Evolutionary conservation across 2,113 vertebrate genomes (phyloP).

Genomic region (Ondatra zibethicus): DNA sequence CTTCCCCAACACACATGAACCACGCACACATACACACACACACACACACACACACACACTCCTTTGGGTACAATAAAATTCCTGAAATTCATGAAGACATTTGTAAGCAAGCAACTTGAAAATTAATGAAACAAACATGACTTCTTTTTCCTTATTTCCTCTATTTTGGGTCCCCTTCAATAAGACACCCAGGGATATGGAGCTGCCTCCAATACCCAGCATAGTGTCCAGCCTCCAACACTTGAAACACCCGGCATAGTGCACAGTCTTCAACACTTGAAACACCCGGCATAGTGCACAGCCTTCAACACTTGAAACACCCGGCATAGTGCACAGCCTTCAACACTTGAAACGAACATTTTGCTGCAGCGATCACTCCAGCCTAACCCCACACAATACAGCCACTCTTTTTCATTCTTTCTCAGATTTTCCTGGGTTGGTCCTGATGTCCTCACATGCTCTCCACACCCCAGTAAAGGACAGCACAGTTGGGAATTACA

Average conservation of each 20-base stretch:
- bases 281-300: background rate
- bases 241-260: no score
- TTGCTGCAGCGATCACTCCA: background rate
- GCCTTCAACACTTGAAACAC: background rate
- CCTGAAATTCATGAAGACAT: slow-evolving; percentile 17
- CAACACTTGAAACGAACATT: background rate
- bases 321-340: background rate
- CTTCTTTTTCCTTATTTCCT: background rate
- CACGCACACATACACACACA: background rate
- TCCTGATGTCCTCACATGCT: background rate
- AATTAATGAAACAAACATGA: background rate
- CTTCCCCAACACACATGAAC: background rate
- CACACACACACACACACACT: background rate
- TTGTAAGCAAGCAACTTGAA: background rate
- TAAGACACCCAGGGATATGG: background rate
- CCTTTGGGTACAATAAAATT: background rate
- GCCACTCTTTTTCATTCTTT: background rate
- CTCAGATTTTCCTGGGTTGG: background rate
- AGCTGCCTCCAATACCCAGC: background rate
- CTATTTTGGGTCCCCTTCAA: background rate
- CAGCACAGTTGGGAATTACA: background rate
- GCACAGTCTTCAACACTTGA: no score
- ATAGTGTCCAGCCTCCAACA: background rate
- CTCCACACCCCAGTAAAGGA: background rate
- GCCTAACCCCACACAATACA: background rate